Conservation (phyloP, 2,113 vertebrate genomes). For the Malurus alboscapulatus region DNA sequence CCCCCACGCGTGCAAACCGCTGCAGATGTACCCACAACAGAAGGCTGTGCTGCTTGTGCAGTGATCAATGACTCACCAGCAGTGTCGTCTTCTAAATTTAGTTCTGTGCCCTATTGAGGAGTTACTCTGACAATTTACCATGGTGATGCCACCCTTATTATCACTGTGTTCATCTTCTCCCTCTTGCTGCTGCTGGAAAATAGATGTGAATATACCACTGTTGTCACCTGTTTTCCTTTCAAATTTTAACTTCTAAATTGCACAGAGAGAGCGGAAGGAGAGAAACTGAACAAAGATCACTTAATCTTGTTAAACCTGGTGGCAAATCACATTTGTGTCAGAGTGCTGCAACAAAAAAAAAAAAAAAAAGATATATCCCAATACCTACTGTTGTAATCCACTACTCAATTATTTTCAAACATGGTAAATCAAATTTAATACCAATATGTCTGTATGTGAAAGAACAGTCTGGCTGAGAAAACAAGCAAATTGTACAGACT, state of each 20-base stretch:
- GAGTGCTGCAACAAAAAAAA: not conserved
- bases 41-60: slow-evolving; percentile 1
- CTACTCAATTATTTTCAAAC: slow-evolving; percentile 9
- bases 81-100: slow-evolving; percentile 50
- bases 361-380: not conserved
- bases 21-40: not conserved
- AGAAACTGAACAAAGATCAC: not conserved
- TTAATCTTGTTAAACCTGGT: slow-evolving; percentile 25
- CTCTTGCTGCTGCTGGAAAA: not conserved
- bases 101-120: not conserved
- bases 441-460: not conserved
- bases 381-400: not conserved
- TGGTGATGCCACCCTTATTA: slow-evolving; percentile 42
- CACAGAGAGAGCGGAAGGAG: not conserved
- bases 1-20: not conserved
- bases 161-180: not conserved
- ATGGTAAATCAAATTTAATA: slow-evolving; percentile 1
- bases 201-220: not conserved
- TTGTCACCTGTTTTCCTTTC: not conserved
- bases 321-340: not conserved
- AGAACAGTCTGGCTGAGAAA: not conserved
- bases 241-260: not conserved
- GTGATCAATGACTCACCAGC: slow-evolving; percentile 41
- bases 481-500: not conserved
- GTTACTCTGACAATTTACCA: slow-evolving; percentile 56